Conservation (phyloP, 2,888 invertebrate genomes). For the Hecatera dysodea region DNA sequence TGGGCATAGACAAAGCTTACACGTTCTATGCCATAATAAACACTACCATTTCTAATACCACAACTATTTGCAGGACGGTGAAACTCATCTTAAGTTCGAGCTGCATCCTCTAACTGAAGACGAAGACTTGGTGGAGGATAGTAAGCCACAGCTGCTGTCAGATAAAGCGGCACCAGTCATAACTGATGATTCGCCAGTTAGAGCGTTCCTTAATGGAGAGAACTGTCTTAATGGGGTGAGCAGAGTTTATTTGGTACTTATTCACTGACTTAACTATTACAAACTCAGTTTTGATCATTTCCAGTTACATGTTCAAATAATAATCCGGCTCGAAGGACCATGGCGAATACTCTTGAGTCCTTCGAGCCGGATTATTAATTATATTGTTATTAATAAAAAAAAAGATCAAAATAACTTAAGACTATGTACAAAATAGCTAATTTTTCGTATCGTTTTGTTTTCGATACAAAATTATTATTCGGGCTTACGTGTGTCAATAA, state of each 20-base stretch:
- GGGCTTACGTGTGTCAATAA: too few relatives aligned
- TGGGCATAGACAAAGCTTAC: constrained; percentile 17
- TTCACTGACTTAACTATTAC: too few relatives aligned
- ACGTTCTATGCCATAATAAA: constrained; percentile 5
- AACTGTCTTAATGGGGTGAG: constrained; percentile 96
- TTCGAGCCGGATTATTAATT: too few relatives aligned
- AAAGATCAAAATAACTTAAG: too few relatives aligned
- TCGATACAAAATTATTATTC: too few relatives aligned
- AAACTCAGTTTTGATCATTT: too few relatives aligned
- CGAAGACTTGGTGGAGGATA: constrained; percentile 80
- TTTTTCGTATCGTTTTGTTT: too few relatives aligned
- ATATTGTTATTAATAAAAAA: too few relatives aligned
- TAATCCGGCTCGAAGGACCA: too few relatives aligned
- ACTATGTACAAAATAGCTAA: too few relatives aligned
- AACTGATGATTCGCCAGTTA: constrained; percentile 93
- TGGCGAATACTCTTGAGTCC: too few relatives aligned
- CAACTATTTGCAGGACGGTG: constrained; percentile 90
- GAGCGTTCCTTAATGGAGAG: constrained; percentile 95
- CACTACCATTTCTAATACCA: neutral
- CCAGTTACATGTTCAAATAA: too few relatives aligned
- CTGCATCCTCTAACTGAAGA: constrained; percentile 91
- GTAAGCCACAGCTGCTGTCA: constrained; percentile 58
- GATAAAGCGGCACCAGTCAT: constrained; percentile 73
- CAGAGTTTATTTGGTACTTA: constrained; percentile 28
- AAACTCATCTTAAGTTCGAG: constrained; percentile 92